Base-by-base conservation (phyloP, 2,113 vertebrate species). In the Puma concolor region DNA sequence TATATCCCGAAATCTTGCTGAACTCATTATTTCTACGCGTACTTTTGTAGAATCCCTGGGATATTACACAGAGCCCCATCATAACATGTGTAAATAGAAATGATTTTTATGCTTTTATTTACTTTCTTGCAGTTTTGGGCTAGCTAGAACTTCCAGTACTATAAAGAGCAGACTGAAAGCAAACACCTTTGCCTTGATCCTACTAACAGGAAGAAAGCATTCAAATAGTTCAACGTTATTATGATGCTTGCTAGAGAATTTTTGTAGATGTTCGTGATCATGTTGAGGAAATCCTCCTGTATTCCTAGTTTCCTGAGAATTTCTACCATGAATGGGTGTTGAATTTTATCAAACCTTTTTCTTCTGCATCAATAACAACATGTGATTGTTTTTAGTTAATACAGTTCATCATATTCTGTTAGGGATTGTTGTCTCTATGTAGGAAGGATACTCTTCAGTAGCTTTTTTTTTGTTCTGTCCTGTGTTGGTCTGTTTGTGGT, bases 211-310 rank as follows among this genome's bases (percentile, higher is more conserved):
- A 91, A 91, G 48, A 97, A 72, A 80, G 13, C 2, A 88, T 88
- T 84, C 74, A 91, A 95, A 50, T 66, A 7, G 76, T 97, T 77
- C n/a, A 77, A 7, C 23, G 50, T 88, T 72, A 96, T 38, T 76
- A 93, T 31, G 11, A 63, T 25, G 3, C 38, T 64, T 66, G 57
- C 21, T 60, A 63, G 36, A 74, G n/a, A 11, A 66, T 38, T 96
- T 93, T 54, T 95, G 0, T 66, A 86, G 60, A 72, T 95, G 60
- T 38, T 63, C 57, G 79, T 86, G 84, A 88, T 36, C n/a, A 97
- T 86, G 27, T 60, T 83, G 38, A 94, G 12, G 77, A 94, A 83
- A n/a, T 80, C 2, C 6, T 67, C 14, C 31, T 36, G 4, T 16
- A 57, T 71, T 67, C 7, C 19, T 67, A 5, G 12, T 81, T 86